Conservation (phyloP, 92 coral and sea anemone genomes). For the Ricordea florida region DNA sequence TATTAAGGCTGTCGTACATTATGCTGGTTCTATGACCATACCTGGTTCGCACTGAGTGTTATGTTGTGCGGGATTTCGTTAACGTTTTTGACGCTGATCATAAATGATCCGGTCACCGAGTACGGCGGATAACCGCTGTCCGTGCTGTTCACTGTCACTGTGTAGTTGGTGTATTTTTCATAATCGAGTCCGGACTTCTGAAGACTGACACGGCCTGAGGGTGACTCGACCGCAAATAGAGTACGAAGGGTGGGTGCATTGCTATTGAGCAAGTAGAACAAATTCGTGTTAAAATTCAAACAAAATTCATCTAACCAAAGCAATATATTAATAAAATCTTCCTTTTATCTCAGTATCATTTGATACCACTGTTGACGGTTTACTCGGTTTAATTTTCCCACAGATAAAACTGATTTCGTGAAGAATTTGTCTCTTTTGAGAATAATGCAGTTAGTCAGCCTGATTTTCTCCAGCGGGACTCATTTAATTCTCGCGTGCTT, state of each 20-base stretch:
- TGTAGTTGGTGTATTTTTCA: conserved; percentile 68
- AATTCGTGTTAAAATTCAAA: too few relatives aligned
- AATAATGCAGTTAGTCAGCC: too few relatives aligned
- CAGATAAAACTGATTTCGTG: too few relatives aligned
- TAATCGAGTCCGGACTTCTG: conserved; percentile 68
- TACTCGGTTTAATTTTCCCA: too few relatives aligned
- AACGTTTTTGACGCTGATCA: conserved; percentile 68
- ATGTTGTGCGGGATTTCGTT: conserved; percentile 87
- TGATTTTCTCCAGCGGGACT: too few relatives aligned
- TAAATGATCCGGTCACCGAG: conserved; percentile 66
- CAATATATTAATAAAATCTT: too few relatives aligned
- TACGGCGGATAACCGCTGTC: conserved; percentile 94
- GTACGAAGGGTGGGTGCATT: conserved; percentile 47
- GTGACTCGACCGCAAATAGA: conserved; percentile 65
- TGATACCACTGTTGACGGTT: too few relatives aligned
- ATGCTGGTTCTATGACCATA: not conserved
- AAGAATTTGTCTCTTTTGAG: too few relatives aligned
- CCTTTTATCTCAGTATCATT: too few relatives aligned
- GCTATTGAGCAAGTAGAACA: not conserved
- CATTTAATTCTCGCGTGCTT: too few relatives aligned
- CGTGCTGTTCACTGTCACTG: conserved; percentile 59
- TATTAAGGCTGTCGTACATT: not conserved
- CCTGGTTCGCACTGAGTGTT: conserved; percentile 58
- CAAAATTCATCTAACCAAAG: too few relatives aligned
- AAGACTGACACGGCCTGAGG: conserved; percentile 63